Evolutionary conservation across 2,797 vertebrate species (phyloP).

Genomic region (Acanthiza pusilla): DNA sequence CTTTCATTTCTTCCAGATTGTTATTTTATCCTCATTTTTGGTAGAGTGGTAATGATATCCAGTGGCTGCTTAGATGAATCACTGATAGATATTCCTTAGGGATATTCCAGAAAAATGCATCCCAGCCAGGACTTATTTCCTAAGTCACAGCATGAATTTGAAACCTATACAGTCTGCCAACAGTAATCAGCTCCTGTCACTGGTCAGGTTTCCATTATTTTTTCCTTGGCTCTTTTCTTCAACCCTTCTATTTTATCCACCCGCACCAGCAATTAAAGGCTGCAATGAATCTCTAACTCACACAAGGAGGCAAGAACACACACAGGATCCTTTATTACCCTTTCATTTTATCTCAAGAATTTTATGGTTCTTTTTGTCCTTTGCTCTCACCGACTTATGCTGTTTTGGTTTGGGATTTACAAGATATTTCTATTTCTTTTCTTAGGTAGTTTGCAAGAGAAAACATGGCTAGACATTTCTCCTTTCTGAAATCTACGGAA

Average conservation of each 20-base stretch:
- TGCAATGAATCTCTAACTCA: neutral
- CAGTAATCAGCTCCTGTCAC: neutral
- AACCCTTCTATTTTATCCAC: neutral
- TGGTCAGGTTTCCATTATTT: constrained; percentile 40
- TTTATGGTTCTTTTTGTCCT: neutral
- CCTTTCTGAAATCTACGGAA: neutral
- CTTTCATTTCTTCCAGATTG: constrained; percentile 45
- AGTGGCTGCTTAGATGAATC: constrained; percentile 57
- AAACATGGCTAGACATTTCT: neutral
- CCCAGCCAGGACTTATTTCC: constrained; percentile 41
- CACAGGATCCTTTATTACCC: neutral
- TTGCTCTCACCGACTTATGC: neutral
- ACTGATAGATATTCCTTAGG: constrained; percentile 56
- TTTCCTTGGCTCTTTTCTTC: constrained; percentile 8
- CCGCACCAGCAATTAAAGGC: constrained; percentile 8
- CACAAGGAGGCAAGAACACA: neutral
- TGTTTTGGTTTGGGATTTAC: neutral
- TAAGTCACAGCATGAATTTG: constrained; percentile 44
- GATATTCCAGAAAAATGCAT: constrained; percentile 57
- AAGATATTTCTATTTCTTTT: neutral
- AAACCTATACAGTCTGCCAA: constrained; percentile 17
- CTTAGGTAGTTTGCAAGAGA: neutral
- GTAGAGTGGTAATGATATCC: constrained; percentile 57
- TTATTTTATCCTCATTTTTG: constrained; percentile 57
- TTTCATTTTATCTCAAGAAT: neutral